Evolutionary conservation across 2,888 invertebrate genomes (phyloP).

Genomic region (Pogonocherus hispidulus): DNA sequence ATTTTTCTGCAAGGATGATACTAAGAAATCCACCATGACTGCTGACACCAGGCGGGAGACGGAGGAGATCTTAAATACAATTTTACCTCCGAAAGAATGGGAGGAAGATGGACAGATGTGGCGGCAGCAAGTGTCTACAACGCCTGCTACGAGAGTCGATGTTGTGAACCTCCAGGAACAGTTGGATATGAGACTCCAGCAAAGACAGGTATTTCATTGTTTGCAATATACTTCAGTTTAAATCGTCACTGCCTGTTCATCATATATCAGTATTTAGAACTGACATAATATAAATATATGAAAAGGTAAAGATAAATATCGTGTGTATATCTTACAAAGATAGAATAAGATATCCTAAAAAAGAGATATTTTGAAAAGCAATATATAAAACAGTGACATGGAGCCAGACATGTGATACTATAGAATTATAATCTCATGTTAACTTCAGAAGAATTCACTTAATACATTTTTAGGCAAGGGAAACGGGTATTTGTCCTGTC

Average conservation of each 20-base stretch:
- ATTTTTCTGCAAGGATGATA: conserved; percentile 37
- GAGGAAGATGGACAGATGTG: conserved; percentile 93
- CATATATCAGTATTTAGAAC: no score
- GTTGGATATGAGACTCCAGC: conserved; percentile 79
- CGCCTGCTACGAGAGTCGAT: conserved; percentile 95
- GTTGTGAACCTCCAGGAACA: conserved; percentile 97
- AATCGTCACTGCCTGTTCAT: no score
- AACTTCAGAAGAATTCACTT: no score
- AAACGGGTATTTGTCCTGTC: conserved; percentile 96
- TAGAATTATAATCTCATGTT: no score
- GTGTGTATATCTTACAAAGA: no score
- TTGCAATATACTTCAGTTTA: no score
- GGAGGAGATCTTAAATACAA: conserved; percentile 93
- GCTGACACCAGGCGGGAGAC: conserved; percentile 83
- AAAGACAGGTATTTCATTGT: conserved; percentile 60
- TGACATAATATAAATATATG: no score
- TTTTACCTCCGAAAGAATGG: conserved; percentile 95
- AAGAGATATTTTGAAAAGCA: no score
- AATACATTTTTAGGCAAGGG: conserved; percentile 79
- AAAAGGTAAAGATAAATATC: no score
- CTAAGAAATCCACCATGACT: conserved; percentile 62
- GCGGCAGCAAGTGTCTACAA: conserved; percentile 94
- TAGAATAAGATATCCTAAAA: no score
- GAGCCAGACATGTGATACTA: no score
- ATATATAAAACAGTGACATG: no score